Evolutionary conservation across 2,888 invertebrate species (phyloP).

Genomic region (Bruchidius siliquastri): DNA sequence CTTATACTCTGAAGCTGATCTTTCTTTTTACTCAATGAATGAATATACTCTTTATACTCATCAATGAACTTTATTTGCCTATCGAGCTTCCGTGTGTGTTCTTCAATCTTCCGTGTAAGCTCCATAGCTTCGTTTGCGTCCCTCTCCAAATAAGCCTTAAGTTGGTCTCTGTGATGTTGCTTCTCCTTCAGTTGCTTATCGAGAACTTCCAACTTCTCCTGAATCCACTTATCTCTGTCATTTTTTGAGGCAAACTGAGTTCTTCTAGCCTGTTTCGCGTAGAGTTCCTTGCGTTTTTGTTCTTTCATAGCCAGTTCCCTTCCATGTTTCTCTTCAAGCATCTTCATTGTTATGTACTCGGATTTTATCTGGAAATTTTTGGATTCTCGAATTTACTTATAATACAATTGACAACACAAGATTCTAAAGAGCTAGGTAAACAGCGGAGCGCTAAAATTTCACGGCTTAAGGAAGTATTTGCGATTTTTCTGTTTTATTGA

Average conservation of each 20-base stretch:
- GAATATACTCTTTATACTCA: slow-evolving; percentile 91
- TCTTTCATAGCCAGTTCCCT: slow-evolving; percentile 85
- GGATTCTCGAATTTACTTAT: too few species aligned
- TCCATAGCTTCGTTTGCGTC: slow-evolving; percentile 72
- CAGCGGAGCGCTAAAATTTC: too few species aligned
- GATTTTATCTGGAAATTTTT: slow-evolving; percentile 61
- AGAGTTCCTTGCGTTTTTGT: slow-evolving; percentile 92
- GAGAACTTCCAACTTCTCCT: slow-evolving; percentile 88
- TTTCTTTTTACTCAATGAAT: slow-evolving; percentile 91
- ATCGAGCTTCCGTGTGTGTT: slow-evolving; percentile 78
- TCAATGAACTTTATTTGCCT: slow-evolving; percentile 93
- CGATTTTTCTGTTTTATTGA: too few species aligned
- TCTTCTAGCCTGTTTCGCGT: slow-evolving; percentile 96
- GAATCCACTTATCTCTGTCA: slow-evolving; percentile 92
- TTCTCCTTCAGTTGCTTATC: slow-evolving; percentile 94
- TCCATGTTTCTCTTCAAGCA: slow-evolving; percentile 88
- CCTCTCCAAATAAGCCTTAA: slow-evolving; percentile 81
- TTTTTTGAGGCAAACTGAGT: slow-evolving; percentile 92
- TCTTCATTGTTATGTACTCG: slow-evolving; percentile 88
- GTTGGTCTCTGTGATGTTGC: slow-evolving; percentile 81
- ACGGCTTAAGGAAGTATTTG: too few species aligned
- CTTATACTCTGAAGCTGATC: slow-evolving; percentile 88
- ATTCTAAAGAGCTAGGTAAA: too few species aligned
- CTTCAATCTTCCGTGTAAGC: slow-evolving; percentile 58
- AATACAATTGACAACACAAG: too few species aligned